These are phyloP conservation scores for Aphidius gifuensis DNA, from an alignment of 1,140 invertebrate species.

Conservation along the genomic window DNA sequence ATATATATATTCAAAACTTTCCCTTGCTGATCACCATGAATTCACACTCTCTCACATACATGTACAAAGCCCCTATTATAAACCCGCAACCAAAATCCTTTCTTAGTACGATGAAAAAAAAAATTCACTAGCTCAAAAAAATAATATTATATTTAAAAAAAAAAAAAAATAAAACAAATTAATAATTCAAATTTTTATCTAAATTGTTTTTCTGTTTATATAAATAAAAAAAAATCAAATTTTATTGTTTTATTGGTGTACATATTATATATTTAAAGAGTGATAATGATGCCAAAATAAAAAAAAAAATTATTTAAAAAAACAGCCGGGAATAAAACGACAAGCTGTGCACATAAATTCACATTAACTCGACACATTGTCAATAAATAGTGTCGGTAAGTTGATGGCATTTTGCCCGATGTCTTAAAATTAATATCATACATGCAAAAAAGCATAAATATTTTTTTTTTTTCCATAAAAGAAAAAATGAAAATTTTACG, in stretches of 20 bases:
- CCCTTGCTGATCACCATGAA: conserved; percentile 19
- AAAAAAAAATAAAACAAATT: too few relatives aligned
- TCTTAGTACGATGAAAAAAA: neutral
- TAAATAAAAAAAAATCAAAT: too few relatives aligned
- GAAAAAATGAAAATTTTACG: conserved; percentile 21
- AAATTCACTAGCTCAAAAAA: conserved; percentile 9
- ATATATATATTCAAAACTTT: conserved; percentile 46
- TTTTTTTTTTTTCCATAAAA: too few relatives aligned
- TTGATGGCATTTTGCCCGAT: conserved; percentile 6
- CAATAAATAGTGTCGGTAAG: neutral
- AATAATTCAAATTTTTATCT: too few relatives aligned
- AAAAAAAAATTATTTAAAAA: conserved; percentile 19
- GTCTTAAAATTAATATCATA: conserved; percentile 6
- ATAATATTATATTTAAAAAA: too few relatives aligned
- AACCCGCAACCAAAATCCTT: too few relatives aligned
- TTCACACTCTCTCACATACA: too few relatives aligned
- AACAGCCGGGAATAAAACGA: conserved; percentile 19
- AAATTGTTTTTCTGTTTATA: too few relatives aligned
- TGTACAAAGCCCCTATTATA: too few relatives aligned
- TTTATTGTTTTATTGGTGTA: too few relatives aligned
- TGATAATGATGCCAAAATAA: conserved; percentile 24
- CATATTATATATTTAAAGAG: too few relatives aligned
- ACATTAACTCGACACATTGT: conserved; percentile 15
- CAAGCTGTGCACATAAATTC: conserved; percentile 29
- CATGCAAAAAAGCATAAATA: conserved; percentile 15